A percentile compares a stretch with the other conserved stretches of the same genome.
These are phyloP conservation scores for Eulemur mongoz DNA, from an alignment of 2,797 vertebrate species.

Conservation along the genomic window DNA sequence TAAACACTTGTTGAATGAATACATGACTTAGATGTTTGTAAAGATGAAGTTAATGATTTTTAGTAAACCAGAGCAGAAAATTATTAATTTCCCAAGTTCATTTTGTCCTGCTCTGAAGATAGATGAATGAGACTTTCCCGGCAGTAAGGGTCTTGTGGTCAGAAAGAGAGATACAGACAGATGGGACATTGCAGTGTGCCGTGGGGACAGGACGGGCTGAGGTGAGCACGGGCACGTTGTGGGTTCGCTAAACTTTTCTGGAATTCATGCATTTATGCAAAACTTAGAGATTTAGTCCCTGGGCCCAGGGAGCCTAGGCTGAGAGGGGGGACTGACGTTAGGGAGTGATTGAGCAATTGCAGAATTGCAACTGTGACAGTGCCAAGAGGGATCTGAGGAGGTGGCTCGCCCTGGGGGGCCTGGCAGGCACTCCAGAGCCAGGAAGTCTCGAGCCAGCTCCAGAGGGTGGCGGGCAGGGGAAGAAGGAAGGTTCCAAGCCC, in stretches of 20 bases:
- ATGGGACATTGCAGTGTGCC: fast-evolving
- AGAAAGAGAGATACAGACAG: neutral
- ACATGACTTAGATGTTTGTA: neutral
- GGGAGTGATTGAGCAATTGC: too few relatives aligned
- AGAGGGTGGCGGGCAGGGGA: neutral
- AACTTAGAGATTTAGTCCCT: neutral
- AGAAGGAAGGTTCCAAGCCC: too few relatives aligned
- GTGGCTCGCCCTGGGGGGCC: neutral
- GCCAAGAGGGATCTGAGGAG: neutral
- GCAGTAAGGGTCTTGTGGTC: neutral
- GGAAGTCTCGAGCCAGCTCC: neutral
- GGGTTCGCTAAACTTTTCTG: neutral
- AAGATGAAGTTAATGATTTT: neutral
- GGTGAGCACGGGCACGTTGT: neutral
- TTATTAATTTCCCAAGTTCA: neutral
- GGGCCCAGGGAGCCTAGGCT: neutral
- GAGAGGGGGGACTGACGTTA: neutral
- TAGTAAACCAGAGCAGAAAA: neutral
- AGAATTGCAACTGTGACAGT: neutral
- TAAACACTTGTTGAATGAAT: neutral
- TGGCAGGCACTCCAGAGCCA: too few relatives aligned
- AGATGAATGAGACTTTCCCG: neutral
- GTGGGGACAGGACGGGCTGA: neutral
- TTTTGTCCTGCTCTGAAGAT: neutral
- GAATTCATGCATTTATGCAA: too few relatives aligned